Evolutionary conservation across 2,797 vertebrate genomes (phyloP), one percentile per base, ranked within the genome.

Genomic region (Phataginus tricuspis): DNA sequence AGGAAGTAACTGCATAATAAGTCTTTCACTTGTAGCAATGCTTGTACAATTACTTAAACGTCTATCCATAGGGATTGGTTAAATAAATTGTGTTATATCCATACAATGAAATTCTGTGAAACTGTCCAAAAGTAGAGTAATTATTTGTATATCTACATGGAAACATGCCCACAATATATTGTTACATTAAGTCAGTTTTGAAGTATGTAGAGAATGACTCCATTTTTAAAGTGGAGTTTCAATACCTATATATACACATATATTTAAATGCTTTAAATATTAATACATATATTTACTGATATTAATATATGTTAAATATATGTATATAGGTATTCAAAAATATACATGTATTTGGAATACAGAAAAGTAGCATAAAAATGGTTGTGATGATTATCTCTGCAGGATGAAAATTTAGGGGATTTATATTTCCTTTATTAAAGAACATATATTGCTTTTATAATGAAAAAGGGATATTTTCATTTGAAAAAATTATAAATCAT

Each of bases 1-100:
- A 82, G 82, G n/a, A 91, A 89, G 86, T 90, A 74, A 37, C 45
- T 89, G 19, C 27, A 49, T n/a, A 94, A 90, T 78, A 91, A 95
- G 4, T 1, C 21, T 91, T 94, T 96, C 18, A 66, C 71, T 87
- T 82, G 57, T 57, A 86, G 31, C 53, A 66, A 49, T 91, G 27
- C 42, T 91, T 94, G 39, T 42, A 78, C 3, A 71, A 59, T 94
- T 34, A 85, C 23, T 18, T 90, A 57, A 68, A 82, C 13, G 29
- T 63, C 42, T 53, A 15, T 84, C 25, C 25, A 7, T 37, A 55
- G 64, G 23, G 11, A 51, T 89, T 86, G 7, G 13, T 63, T 77
- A 80, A 71, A 84, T 84, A 84, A 91, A 72, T 72, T 79, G 11
- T 92, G 15, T 72, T 91, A 63, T 21, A 55, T 34, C 19, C 18